Evolutionary conservation across 2,113 vertebrate genomes (phyloP).

Genomic region (Zosterops hypoxanthus): DNA sequence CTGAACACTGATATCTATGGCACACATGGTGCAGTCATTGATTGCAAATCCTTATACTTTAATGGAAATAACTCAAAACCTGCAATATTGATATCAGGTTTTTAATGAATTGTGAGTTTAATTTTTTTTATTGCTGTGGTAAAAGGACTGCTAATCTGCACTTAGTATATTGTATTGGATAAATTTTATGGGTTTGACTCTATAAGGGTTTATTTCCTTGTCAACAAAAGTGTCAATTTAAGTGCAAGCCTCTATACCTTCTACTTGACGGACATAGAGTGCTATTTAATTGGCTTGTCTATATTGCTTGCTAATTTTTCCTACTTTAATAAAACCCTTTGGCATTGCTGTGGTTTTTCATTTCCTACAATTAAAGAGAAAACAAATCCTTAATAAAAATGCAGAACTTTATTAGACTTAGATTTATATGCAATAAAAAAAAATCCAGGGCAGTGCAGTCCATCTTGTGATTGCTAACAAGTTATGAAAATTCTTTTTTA

Average conservation of each 20-base stretch:
- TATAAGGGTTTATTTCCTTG: neutral
- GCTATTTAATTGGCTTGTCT: conserved; percentile 8
- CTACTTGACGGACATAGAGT: neutral
- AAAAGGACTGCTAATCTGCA: neutral
- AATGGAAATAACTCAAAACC: neutral
- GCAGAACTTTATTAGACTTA: conserved; percentile 17
- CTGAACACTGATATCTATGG: neutral
- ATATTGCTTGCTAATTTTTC: conserved; percentile 40
- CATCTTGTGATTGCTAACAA: neutral
- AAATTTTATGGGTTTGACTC: neutral
- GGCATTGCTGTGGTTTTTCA: neutral
- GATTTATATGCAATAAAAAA: conserved; percentile 2
- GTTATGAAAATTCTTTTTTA: neutral
- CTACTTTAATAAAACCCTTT: conserved; percentile 39
- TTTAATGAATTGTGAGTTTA: neutral
- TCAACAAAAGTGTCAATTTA: neutral
- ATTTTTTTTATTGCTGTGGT: neutral
- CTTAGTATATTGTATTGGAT: neutral
- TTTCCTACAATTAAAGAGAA: conserved; percentile 44
- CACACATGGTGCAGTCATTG: neutral
- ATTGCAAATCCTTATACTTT: neutral
- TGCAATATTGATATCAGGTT: neutral
- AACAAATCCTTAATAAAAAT: conserved; percentile 7
- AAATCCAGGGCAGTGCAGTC: neutral
- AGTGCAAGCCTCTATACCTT: neutral